These are phyloP conservation scores for Trachythela sp. DNA, from an alignment of 64 coral and sea anemone genomes.

Conservation along the genomic window DNA sequence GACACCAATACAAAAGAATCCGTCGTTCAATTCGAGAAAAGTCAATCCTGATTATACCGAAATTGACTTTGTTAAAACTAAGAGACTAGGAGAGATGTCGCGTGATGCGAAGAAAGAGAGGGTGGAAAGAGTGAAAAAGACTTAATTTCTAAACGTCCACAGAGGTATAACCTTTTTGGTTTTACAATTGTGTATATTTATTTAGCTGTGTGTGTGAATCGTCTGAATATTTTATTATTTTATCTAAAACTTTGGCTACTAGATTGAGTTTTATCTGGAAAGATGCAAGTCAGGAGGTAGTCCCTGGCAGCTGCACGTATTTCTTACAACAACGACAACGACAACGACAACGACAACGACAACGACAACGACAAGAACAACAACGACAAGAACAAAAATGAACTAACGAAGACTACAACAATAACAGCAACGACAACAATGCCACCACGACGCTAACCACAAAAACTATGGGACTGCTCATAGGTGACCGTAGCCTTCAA, in stretches of 20 bases:
- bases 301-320: no score
- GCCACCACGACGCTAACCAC: no score
- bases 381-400: no score
- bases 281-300: no score
- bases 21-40: background rate
- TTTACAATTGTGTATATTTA: background rate
- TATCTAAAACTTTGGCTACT: background rate
- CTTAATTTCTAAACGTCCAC: background rate
- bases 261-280: no score
- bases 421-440: no score
- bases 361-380: no score
- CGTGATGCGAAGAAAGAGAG: background rate
- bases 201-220: background rate
- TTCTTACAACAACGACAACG: no score
- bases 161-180: background rate
- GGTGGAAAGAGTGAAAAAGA: conserved; percentile 12
- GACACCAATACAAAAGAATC: background rate
- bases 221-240: background rate
- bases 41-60: background rate
- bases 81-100: background rate
- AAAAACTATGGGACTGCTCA: no score
- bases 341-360: no score
- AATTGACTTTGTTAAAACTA: conserved; percentile 3
- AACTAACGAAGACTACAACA: no score
- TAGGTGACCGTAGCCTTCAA: no score